Base-by-base conservation (phyloP, 1,140 invertebrate genomes). In the Glossosoma conforme region DNA sequence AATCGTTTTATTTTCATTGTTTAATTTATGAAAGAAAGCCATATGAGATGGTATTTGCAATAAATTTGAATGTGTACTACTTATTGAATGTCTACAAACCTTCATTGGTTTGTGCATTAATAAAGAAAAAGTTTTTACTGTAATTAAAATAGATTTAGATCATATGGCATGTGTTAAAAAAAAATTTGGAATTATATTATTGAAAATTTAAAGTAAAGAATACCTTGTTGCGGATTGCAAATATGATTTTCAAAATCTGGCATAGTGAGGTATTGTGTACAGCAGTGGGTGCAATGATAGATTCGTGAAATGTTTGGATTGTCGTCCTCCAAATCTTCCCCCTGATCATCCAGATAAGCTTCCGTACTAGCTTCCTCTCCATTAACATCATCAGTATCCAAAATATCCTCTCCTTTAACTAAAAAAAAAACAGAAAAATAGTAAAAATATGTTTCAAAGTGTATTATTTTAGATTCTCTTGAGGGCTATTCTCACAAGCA, bases 221-320 rank as follows among this genome's bases (percentile, higher is more conserved):
- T 47, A 45, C 51, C 43, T 13, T 40, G 35, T 41, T 36, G 2
- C 38, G 54, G 44, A 61, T 64, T 71, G 61, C 70, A 73, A 2
- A 63, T 64, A 20, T 64, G 61, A 3, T 45, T 25, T 56, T 67
- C 67, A 48, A 73, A 69, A 25, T 72, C 65, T 4, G 59, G 40
- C 28, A 72, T 41, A 8, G 62, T 55, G 3, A 56, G 56, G 8
- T 67, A 68, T 47, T 63, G 62, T 1, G 67, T 53, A 40, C 64
- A 61, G 40, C 70, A 73, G 0, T 57, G 57, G 33, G 63, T 64
- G 52, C 70, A 73, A 25, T 67, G 61, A 47, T 67, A 71, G 30
- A 69, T 59, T 38, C 66, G 65, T 2, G 64, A 49, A 38, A 56
- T 60, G 2, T 58, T 52, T 0, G 66, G 65, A 3, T 48, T 35